phyloP scores from a whole-genome alignment of 2,797 vertebrate genomes.

The Nasua narica region DNA sequence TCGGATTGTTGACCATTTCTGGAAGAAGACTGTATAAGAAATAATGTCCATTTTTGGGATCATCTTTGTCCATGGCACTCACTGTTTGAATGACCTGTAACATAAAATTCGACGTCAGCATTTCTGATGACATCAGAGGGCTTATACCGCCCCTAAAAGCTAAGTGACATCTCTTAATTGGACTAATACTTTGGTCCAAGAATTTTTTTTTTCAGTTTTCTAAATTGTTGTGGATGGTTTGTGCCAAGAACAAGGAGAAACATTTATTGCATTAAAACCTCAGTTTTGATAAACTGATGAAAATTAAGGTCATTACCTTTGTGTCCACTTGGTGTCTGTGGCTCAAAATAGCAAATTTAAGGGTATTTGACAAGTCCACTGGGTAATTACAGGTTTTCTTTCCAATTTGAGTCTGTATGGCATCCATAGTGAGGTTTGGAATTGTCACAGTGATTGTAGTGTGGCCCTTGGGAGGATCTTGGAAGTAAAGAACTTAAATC shows the following conservation, averaged over 20 bases:
- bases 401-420: conserved; percentile 34
- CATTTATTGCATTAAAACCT: conserved; percentile 42
- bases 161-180: not conserved
- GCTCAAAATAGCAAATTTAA: conserved; percentile 59
- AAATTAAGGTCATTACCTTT: conserved; percentile 60
- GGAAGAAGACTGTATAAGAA: conserved; percentile 96
- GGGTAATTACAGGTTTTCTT: conserved; percentile 45
- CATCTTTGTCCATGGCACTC: conserved; percentile 96
- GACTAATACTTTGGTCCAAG: not conserved
- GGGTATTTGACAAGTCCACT: conserved; percentile 43
- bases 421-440: conserved; percentile 57
- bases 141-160: not conserved
- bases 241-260: conserved; percentile 35
- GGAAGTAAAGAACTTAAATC: conserved; percentile 4
- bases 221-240: conserved; percentile 42
- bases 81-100: conserved; percentile 96
- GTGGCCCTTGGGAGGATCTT: not conserved
- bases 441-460: conserved; percentile 24
- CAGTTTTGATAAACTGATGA: conserved; percentile 41
- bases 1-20: conserved; percentile 97
- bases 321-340: conserved; percentile 40
- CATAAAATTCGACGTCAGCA: conserved; percentile 60
- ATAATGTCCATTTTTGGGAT: conserved; percentile 95
- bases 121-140: conserved; percentile 3
- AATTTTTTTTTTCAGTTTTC: not conserved